Conservation (phyloP, 2,797 vertebrate species). For the Danio aesculapii region DNA sequence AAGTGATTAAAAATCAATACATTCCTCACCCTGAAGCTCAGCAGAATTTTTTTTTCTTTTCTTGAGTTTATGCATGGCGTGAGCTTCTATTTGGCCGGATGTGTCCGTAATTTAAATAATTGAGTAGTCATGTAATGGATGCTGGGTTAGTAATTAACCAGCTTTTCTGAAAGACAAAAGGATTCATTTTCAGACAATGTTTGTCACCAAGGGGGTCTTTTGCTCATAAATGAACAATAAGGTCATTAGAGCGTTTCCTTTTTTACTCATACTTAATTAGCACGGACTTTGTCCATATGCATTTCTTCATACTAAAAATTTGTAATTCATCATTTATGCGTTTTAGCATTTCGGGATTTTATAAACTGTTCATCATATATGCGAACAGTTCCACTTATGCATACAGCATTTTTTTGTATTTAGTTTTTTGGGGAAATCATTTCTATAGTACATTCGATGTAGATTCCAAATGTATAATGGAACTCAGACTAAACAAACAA, state of each 20-base stretch:
- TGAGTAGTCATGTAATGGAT: constrained; percentile 63
- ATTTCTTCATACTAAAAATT: not conserved
- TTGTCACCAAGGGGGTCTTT: constrained; percentile 55
- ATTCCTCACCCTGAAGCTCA: not conserved
- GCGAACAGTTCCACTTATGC: not conserved
- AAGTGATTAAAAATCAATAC: constrained; percentile 6
- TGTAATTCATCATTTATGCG: not conserved
- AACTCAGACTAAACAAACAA: too few species aligned
- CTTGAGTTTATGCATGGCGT: constrained; percentile 4
- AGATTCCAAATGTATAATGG: too few species aligned
- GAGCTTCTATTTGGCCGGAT: constrained; percentile 38
- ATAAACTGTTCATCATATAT: not conserved
- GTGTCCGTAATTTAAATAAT: constrained; percentile 70
- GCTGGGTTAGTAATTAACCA: constrained; percentile 71
- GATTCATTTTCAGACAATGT: constrained; percentile 62
- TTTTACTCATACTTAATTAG: not conserved
- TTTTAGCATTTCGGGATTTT: not conserved
- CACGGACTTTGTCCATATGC: not conserved
- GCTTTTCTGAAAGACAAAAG: constrained; percentile 70
- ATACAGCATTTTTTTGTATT: too few species aligned
- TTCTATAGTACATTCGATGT: too few species aligned
- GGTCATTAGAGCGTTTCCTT: constrained; percentile 28
- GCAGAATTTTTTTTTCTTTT: not conserved
- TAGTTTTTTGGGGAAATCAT: too few species aligned
- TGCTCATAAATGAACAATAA: constrained; percentile 69